Evolutionary conservation across 1,140 invertebrate genomes (phyloP).

Genomic region (Campoletis sonorensis): DNA sequence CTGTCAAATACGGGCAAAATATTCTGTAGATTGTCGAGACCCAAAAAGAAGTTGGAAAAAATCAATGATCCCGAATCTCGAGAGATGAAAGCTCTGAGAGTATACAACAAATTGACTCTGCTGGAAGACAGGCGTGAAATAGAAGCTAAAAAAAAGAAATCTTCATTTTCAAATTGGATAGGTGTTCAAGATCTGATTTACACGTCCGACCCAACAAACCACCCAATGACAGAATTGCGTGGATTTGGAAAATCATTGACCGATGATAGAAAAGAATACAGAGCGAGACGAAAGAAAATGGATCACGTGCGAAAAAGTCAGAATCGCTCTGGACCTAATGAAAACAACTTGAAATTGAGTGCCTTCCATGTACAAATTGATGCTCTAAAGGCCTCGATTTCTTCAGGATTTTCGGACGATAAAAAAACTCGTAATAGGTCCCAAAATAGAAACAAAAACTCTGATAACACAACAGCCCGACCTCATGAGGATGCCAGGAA

Average conservation of each 20-base stretch:
- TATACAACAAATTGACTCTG: slow-evolving; percentile 53
- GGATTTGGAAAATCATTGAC: not conserved
- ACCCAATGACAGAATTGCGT: not conserved
- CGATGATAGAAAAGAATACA: not conserved
- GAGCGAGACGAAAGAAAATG: not conserved
- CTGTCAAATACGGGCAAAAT: not conserved
- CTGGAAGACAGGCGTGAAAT: slow-evolving; percentile 48
- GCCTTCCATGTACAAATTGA: slow-evolving; percentile 23
- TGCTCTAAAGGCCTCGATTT: slow-evolving; percentile 23
- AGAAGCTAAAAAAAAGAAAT: slow-evolving; percentile 45
- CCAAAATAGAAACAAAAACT: not conserved
- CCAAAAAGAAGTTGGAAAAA: not conserved
- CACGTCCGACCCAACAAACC: not conserved
- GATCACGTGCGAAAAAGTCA: slow-evolving; percentile 12
- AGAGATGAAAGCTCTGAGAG: slow-evolving; percentile 52
- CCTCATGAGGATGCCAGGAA: slow-evolving; percentile 17
- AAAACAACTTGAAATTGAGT: slow-evolving; percentile 25
- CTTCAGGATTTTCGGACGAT: not conserved
- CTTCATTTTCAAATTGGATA: not conserved
- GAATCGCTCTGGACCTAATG: not conserved
- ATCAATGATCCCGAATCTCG: slow-evolving; percentile 35
- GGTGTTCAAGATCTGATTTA: slow-evolving; percentile 11
- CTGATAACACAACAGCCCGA: not conserved
- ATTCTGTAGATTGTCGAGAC: slow-evolving; percentile 13
- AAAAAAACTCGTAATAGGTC: slow-evolving; percentile 17